Evolutionary conservation across 2,113 vertebrate genomes (phyloP), one percentile per base, ranked within the genome.

Genomic region (Elanoides forficatus): DNA sequence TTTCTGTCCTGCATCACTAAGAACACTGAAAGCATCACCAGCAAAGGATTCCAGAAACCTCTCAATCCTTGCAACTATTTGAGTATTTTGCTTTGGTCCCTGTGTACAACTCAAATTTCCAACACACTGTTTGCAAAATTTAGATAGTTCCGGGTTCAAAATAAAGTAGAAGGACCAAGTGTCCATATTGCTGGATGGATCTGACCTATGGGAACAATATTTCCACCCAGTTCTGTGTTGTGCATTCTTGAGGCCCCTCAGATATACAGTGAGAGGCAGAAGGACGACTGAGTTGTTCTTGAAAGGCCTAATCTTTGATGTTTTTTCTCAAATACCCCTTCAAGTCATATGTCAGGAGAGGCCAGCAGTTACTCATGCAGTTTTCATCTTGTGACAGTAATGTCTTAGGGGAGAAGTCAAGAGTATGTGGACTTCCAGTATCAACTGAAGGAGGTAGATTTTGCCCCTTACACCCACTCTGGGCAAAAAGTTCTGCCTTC

Each of bases 121-220:
- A 42, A 3, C 13, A 11, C 0, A 2, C 2, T 2, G 9, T 3
- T 22, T 1, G 5, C 32, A 22, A 23, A 4, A 15, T 3, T 17
- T 21, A 7, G 20, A 0, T 3, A n/a, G 9, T 40, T 40, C 15
- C 32, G 65, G 16, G 38, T 1, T 80, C 56, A n/a, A 43, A 59
- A 34, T 1, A 17, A 38, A 68, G 65, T 59, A 34, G 65, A 13
- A 79, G 75, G 29, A 11, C 2, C 2, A 14, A 20, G 16, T 13
- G 62, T 27, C 71, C 19, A 3, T 11, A 6, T 13, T 81, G 48
- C 38, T 65, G 53, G 78, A 36, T 19, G 73, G 40, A 18, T 10
- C 36, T 58, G 34, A 63, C 14, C 53, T 20, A 4, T 8, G 20
- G 42, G 38, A 48, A 8, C 6, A 7, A n/a, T 1, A n/a, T 9